These are phyloP conservation scores for Lacanobia oleracea DNA, from an alignment of 2,888 invertebrate species.

Conservation along the genomic window DNA sequence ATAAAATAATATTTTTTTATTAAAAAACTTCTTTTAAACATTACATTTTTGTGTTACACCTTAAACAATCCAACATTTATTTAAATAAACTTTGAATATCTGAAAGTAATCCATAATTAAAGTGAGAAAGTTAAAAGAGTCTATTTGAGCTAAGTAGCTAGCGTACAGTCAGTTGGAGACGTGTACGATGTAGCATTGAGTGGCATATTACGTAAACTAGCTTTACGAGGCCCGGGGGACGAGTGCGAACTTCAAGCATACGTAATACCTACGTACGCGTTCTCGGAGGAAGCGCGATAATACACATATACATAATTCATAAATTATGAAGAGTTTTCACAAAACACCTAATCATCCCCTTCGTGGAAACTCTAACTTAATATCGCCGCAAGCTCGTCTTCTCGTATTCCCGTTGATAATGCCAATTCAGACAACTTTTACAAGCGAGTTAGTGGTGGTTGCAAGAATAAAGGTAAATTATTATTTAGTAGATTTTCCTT, in stretches of 20 bases:
- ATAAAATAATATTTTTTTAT: neutral
- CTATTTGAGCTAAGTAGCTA: constrained; percentile 3
- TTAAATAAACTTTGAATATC: no score
- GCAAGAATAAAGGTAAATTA: neutral
- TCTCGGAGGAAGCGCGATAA: constrained; percentile 35
- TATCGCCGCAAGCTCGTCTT: constrained; percentile 15
- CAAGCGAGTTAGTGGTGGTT: neutral
- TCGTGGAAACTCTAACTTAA: constrained; percentile 11
- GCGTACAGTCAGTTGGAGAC: constrained; percentile 13
- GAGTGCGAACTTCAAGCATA: constrained; percentile 40
- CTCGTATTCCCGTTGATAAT: constrained; percentile 8
- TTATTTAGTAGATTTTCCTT: neutral
- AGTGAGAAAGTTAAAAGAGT: constrained; percentile 1
- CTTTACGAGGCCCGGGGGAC: constrained; percentile 55
- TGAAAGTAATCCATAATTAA: neutral
- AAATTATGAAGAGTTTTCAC: constrained; percentile 27
- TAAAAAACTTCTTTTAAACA: neutral
- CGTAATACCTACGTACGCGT: constrained; percentile 38
- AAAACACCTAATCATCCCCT: constrained; percentile 8
- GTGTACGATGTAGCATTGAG: constrained; percentile 32
- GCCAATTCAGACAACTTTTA: constrained; percentile 23
- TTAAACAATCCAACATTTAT: neutral
- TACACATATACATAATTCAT: constrained; percentile 42
- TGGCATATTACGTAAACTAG: constrained; percentile 59
- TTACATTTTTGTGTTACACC: neutral